A percentile compares a stretch with the other conserved stretches of the same genome.
phyloP scores from a whole-genome alignment of 2,113 vertebrate species.

The Serilophus lunatus region DNA sequence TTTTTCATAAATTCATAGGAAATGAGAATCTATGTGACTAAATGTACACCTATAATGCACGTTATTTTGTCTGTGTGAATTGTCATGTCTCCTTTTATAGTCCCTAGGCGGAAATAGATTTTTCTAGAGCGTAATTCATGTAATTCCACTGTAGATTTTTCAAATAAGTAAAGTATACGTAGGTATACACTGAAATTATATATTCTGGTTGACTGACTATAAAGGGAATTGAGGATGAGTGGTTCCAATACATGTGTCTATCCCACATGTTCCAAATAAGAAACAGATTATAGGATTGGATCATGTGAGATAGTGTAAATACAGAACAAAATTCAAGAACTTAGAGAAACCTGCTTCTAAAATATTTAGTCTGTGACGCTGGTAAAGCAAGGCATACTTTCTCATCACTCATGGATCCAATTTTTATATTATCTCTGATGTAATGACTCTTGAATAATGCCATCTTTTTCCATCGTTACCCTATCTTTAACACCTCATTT shows the following conservation, averaged over 20 bases:
- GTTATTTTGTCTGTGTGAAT: not conserved
- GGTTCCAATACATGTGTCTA: not conserved
- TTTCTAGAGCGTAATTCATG: not conserved
- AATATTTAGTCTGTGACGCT: not conserved
- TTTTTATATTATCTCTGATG: not conserved
- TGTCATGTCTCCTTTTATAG: not conserved
- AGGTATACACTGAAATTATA: not conserved
- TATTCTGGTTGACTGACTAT: not conserved
- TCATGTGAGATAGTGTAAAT: not conserved
- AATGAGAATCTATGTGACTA: not conserved
- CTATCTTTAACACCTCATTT: not conserved
- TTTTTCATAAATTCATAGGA: not conserved
- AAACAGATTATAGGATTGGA: not conserved
- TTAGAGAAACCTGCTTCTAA: not conserved
- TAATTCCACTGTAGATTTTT: not conserved
- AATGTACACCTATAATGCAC: not conserved
- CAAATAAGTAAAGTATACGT: not conserved
- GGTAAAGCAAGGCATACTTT: not conserved
- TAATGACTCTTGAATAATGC: not conserved
- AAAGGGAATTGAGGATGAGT: not conserved
- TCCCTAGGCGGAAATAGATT: not conserved
- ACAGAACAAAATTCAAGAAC: not conserved
- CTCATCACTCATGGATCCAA: not conserved
- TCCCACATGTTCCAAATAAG: not conserved
- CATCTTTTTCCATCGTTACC: not conserved